Evolutionary conservation across 2,797 vertebrate genomes (phyloP), one percentile per base, ranked within the genome.

Genomic region (Sebastes variabilis): DNA sequence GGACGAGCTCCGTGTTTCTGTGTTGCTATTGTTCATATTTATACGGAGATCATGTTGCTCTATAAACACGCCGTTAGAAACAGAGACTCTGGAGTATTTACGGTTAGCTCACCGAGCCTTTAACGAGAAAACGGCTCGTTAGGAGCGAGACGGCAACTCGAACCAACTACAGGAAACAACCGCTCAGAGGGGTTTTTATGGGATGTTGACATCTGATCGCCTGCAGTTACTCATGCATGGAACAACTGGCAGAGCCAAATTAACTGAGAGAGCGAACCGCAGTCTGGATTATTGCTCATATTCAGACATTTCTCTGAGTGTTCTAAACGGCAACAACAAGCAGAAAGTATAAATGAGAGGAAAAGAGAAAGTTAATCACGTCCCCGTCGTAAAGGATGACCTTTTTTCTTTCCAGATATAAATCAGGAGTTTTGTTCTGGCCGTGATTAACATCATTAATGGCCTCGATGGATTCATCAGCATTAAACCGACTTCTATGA

Each of bases 101-200:
- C 55, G 8, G 55, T 25, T 56, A n/a, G 49, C 8, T 52, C 42
- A 25, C 12, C 6, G 46, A 61, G 38, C 18, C 6, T 70, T 52
- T 77, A 79, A 81, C n/a, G 62, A 76, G 87, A 46, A 27, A 61
- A 6, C 14, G 2, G 80, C 75, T 85, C 25, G 68, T 87, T 81
- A 87, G 52, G 49, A 61, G 68, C 0, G 3, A 81, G 66, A 65
- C 42, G 0, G 55, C 42, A 22, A 32, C 64, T 11, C 1, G 4
- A 59, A 20, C 20, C 55, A 14, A 29, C 60, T 3, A 2, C 64
- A 79, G 82, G 80, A 89, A 66, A 34, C 76, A 2, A 73, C 2
- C 13, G 4, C 83, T 77, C 75, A 1, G 65, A 18, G 18, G 49
- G 20, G 5, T 42, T 49, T 86, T 88, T 61, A 75, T 29, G 22